phyloP scores from a whole-genome alignment of 2,888 invertebrate species.

The Synanthedon formicaeformis region DNA sequence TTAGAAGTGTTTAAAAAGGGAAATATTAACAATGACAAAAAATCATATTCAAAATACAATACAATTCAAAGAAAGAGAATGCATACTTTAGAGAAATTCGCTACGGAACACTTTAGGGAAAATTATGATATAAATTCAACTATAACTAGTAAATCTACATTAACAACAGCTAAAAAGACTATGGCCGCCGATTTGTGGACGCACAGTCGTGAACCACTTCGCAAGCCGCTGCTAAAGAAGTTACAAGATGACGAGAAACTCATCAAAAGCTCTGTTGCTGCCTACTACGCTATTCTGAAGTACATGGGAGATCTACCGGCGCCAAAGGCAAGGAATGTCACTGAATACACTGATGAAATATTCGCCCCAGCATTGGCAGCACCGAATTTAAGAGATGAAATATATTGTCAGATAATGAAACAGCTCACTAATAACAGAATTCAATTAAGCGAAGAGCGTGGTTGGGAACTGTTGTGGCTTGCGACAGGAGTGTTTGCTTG shows the following conservation, averaged over 20 bases:
- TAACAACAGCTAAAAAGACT: conserved; percentile 75
- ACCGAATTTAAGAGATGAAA: conserved; percentile 85
- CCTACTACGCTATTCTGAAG: conserved; percentile 80
- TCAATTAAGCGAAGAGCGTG: conserved; percentile 86
- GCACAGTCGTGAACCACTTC: conserved; percentile 83
- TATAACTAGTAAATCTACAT: conserved; percentile 72
- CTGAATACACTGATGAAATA: conserved; percentile 90
- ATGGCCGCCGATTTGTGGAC: conserved; percentile 84
- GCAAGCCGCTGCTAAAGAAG: conserved; percentile 84
- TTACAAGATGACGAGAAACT: conserved; percentile 77
- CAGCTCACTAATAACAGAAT: conserved; percentile 91
- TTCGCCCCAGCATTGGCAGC: conserved; percentile 82
- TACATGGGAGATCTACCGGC: conserved; percentile 94
- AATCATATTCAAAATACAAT: conserved; percentile 57
- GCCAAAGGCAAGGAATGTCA: conserved; percentile 78
- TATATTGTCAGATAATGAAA: conserved; percentile 95
- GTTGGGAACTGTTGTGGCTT: conserved; percentile 96
- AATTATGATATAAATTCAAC: conserved; percentile 59
- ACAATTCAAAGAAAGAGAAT: conserved; percentile 76
- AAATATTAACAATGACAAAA: conserved; percentile 53
- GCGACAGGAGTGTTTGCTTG: conserved; percentile 88
- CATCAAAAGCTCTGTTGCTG: conserved; percentile 78
- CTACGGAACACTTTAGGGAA: conserved; percentile 83
- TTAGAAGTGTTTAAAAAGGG: conserved; percentile 75
- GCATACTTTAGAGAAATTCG: conserved; percentile 86